Conservation (phyloP, 2,797 vertebrate genomes). For the Chloroceryle amazona region DNA sequence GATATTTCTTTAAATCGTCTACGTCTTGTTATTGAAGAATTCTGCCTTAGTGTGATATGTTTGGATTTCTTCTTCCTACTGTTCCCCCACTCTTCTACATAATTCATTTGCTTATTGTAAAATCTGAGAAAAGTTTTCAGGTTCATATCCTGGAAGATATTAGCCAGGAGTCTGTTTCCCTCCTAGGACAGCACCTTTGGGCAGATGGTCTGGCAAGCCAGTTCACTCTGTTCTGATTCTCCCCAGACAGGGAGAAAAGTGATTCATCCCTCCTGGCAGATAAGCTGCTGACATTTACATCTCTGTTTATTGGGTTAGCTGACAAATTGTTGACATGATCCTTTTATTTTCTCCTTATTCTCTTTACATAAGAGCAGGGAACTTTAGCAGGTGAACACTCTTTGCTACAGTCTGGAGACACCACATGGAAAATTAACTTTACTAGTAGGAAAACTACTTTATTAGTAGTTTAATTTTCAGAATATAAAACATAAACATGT, state of each 20-base stretch:
- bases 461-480: neutral
- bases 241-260: neutral
- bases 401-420: neutral
- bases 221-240: neutral
- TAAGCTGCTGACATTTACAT: constrained; percentile 35
- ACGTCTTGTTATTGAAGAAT: neutral
- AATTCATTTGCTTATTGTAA: neutral
- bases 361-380: neutral
- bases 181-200: neutral
- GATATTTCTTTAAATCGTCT: neutral
- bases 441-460: neutral
- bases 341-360: neutral
- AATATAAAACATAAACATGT: neutral
- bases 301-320: constrained; percentile 10
- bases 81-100: neutral
- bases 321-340: constrained; percentile 34
- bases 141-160: neutral
- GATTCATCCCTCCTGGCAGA: constrained; percentile 23
- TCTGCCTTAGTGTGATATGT: neutral
- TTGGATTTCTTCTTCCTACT: neutral
- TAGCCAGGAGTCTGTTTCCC: neutral
- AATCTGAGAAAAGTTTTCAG: neutral
- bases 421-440: neutral
- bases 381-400: neutral
- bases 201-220: neutral